A percentile compares a stretch with the other conserved stretches of the same genome.
Evolutionary conservation across 2,797 vertebrate genomes (phyloP).

Genomic region (Threskiornis aethiopicus): DNA sequence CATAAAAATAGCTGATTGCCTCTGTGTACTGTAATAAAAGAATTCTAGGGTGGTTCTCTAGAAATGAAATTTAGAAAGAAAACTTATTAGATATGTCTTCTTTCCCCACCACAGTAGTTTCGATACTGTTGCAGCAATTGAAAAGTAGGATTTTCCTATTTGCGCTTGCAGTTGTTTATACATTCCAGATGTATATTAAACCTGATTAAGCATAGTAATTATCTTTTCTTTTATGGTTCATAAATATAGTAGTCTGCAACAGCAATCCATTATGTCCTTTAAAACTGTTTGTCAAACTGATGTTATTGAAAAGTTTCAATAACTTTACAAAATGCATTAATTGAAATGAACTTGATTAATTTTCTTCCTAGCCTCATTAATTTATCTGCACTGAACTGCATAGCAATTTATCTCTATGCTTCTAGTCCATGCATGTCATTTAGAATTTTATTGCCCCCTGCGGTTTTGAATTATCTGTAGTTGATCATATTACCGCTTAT

Average conservation of each 20-base stretch:
- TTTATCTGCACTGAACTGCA: background rate
- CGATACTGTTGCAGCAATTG: background rate
- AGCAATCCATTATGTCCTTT: background rate
- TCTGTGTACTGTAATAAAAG: background rate
- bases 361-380: background rate
- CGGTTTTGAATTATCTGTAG: background rate
- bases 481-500: background rate
- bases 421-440: background rate
- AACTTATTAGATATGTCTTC: background rate
- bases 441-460: background rate
- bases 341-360: background rate
- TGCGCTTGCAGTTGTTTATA: background rate
- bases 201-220: background rate
- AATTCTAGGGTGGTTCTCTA: background rate
- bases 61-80: background rate
- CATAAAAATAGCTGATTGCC: background rate
- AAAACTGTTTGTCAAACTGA: background rate
- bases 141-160: background rate
- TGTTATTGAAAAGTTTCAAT: background rate
- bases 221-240: background rate
- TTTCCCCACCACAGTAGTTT: background rate
- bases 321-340: background rate
- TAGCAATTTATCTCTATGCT: background rate
- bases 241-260: background rate
- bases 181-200: background rate